Base-by-base conservation (phyloP, 2,113 vertebrate species). In the Cnemophilus loriae region DNA sequence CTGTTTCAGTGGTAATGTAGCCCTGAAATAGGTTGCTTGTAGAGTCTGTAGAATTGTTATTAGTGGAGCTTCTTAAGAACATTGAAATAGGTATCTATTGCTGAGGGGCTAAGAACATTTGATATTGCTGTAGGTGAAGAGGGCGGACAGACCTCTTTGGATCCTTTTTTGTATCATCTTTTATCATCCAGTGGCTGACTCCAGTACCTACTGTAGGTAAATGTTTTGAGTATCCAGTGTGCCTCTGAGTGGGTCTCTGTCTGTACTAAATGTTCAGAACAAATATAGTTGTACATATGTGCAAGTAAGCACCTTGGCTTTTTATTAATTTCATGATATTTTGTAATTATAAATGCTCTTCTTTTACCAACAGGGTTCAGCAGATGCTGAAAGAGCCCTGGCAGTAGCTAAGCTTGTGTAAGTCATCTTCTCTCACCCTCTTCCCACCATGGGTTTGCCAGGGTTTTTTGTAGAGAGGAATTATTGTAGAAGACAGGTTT, bases 331-430 rank as follows among this genome's bases (percentile, higher is more conserved):
- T 84, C 28, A n/a, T 86, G 3, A 10, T 75, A 23, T 55, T 84
- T 92, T 81, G 3, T 90, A 70, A 35, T 65, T 73, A 11, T 24
- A 55, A 78, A 70, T 42, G 37, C 37, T 87, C 41, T 97, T 85
- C 55, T 74, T 98, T 61, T 90, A 77, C 89, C 78, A 87, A 90
- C 76, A 99, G 99, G 99, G 99, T 60, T 99, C 99, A 12, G 98
- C 99, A 46, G 98, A 99, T 81, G 98, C 99, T 47, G 98, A 99
- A 85, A 98, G 99, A 97, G 99, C 99, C 12, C 95, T 99, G 93
- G 95, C 97, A 13, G 99, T 99, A 84, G 99, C 99, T 84, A 98
- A 95, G 79, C 98, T 99, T 56, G 98, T 99, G 99, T 99, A 98
- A 99, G 99, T 99, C 37, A 39, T 63, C 13, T 64, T 68, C 14